Conservation (phyloP, 2,888 invertebrate species). For the Eupithecia inturbata region DNA sequence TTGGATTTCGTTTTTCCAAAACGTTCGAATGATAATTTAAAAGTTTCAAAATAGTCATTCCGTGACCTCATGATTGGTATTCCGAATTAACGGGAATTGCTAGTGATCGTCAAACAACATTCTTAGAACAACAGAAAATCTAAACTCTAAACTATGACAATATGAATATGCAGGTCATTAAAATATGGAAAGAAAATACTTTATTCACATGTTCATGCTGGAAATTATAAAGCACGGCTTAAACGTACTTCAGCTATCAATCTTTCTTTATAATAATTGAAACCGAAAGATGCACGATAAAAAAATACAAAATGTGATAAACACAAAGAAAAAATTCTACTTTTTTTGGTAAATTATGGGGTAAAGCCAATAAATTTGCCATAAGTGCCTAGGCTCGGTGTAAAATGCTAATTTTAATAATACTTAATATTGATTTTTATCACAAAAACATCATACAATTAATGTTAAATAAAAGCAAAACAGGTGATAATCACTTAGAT, state of each 20-base stretch:
- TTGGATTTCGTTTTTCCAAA: no score
- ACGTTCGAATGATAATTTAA: no score
- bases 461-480: constrained; percentile 1
- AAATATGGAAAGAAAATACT: not conserved
- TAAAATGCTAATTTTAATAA: constrained; percentile 20
- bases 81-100: no score
- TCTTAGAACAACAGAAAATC: not conserved
- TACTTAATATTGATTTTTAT: constrained; percentile 1
- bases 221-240: not conserved
- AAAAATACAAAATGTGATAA: constrained; percentile 9
- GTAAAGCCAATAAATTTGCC: constrained; percentile 61
- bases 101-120: no score
- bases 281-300: not conserved
- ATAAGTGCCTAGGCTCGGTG: constrained; percentile 74
- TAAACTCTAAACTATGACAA: not conserved
- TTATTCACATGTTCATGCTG: not conserved
- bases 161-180: not conserved
- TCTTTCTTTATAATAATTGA: not conserved
- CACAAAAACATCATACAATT: not conserved
- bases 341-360: constrained; percentile 17
- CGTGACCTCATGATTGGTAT: no score
- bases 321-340: constrained; percentile 3
- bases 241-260: not conserved
- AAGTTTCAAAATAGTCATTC: no score
- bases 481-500: constrained; percentile 10